Base-by-base conservation (phyloP, 2,797 vertebrate species). In the Arrhamphus sclerolepis region DNA sequence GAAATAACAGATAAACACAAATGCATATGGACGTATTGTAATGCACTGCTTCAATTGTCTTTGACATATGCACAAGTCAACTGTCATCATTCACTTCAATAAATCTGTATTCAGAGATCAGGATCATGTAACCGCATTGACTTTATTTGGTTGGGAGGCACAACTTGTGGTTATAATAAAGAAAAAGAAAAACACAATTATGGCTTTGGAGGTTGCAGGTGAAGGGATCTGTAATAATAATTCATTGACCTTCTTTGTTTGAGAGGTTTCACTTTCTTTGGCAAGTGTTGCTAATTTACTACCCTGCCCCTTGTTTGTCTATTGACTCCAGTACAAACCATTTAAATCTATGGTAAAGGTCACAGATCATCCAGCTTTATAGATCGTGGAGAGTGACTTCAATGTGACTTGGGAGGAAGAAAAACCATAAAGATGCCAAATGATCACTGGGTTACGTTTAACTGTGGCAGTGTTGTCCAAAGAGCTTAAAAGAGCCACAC, bases 261-360 rank as follows among this genome's bases (percentile, higher is more conserved):
- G n/a, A 52, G 19, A 39, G 22, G 22, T 62, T 41, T 75, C 2
- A 10, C 50, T 59, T 69, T 66, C 48, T 29, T 28, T 22, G 43
- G n/a, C 42, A 19, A 26, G 58, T 46, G 66, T 47, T 6, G 41
- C 68, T 81, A 71, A 69, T 81, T 62, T 77, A 66, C 39, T 20
- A 14, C 17, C 52, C 17, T 0, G 44, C 18, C 44, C 52, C 21
- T 65, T 54, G 51, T 71, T 69, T 56, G 61, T 78, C 51, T 42
- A 75, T 62, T 50, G 72, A 72, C 56, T 14, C 18, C 0, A 1
- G 52, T 38, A 24, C 21, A 24, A 34, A 48, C 19, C 6, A 46
- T 58, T 72, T 55, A 16, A 57, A 75, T 73, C 59, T 55, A 39
- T 41, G 69, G 8, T 44, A 65, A 87, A 84, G 67, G 77, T 75